Base-by-base conservation (phyloP, 2,797 vertebrate genomes). In the Siniperca undulata region DNA sequence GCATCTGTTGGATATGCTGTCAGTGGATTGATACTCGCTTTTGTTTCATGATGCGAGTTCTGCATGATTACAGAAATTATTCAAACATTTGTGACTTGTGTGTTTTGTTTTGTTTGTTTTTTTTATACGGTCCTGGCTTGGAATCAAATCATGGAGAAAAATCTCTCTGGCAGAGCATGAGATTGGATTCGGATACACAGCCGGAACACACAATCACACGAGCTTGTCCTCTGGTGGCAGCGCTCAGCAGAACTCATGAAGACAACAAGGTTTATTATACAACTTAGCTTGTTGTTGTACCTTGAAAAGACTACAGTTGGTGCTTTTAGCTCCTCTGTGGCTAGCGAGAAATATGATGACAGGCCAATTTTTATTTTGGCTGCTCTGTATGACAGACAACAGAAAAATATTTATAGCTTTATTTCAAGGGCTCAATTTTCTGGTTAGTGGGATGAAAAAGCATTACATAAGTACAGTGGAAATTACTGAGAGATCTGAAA, bases 71-170 rank as follows among this genome's bases (percentile, higher is more conserved):
- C 68, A 84, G 78, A 68, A 83, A 91, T 89, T 80, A 88, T 86
- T 88, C 83, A 90, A 76, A 91, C 80, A 75, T 84, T 90, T 85
- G 81, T 89, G 88, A 93, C 86, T 90, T 77, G 77, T 78, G 87
- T 86, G 82, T 22, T 50, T 14, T 42, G 10, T 42, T 12, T 42
- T 42, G 44, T 82, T 82, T 73, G n/a, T 78, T 73, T 81, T 84
- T 87, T 82, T 78, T 62, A 80, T 70, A 70, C 81, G 80, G 50
- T 85, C 70, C 82, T 55, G 65, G 62, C 84, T 86, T 66, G n/a
- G 76, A 93, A 92, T 91, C 83, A 89, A 92, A 95, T 93, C 88
- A 93, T 82, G 67, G 80, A 84, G 70, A 84, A 88, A 92, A 85
- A 89, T 88, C 75, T 93, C 81, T 89, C 89, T 89, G 88, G 84